A percentile compares a stretch with the other conserved stretches of the same genome.
These are phyloP conservation scores for Lasioglossum leucozonium DNA, from an alignment of 2,888 invertebrate genomes.

Conservation along the genomic window DNA sequence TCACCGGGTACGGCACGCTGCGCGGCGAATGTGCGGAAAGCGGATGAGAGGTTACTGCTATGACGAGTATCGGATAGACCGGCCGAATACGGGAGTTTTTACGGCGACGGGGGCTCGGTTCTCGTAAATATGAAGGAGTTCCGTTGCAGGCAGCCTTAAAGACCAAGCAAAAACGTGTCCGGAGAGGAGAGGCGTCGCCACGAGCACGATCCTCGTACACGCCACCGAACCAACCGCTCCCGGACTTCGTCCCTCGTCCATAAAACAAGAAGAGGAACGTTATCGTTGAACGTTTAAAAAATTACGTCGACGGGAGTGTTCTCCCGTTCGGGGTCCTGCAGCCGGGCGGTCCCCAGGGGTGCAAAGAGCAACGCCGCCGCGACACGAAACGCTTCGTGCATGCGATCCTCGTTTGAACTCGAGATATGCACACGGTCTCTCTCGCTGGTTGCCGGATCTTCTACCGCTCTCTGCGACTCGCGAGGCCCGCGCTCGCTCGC, in stretches of 20 bases:
- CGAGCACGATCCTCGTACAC: background rate
- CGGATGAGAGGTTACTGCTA: background rate
- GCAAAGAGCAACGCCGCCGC: conserved; percentile 12
- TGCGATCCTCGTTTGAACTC: conserved; percentile 11
- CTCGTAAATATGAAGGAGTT: conserved; percentile 14
- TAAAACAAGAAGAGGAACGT: background rate
- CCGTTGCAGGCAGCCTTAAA: background rate
- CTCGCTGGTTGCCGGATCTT: background rate
- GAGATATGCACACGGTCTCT: background rate
- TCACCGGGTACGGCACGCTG: background rate
- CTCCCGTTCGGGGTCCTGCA: background rate
- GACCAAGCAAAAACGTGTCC: background rate
- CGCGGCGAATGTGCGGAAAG: background rate
- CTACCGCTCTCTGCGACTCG: background rate
- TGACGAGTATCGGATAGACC: background rate
- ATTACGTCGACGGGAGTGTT: background rate
- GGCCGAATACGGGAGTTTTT: background rate
- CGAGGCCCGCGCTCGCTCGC: too few species aligned
- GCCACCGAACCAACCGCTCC: background rate
- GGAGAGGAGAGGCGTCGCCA: background rate
- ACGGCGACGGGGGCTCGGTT: background rate
- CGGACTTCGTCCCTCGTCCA: background rate
- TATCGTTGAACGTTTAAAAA: conserved; percentile 33
- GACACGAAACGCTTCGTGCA: conserved; percentile 30
- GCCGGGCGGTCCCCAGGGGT: conserved; percentile 5